Percentiles rank a stretch among this genome's conserved stretches.
Conservation (phyloP, 2,113 vertebrate species). For the Oreochromis tanganicae region DNA sequence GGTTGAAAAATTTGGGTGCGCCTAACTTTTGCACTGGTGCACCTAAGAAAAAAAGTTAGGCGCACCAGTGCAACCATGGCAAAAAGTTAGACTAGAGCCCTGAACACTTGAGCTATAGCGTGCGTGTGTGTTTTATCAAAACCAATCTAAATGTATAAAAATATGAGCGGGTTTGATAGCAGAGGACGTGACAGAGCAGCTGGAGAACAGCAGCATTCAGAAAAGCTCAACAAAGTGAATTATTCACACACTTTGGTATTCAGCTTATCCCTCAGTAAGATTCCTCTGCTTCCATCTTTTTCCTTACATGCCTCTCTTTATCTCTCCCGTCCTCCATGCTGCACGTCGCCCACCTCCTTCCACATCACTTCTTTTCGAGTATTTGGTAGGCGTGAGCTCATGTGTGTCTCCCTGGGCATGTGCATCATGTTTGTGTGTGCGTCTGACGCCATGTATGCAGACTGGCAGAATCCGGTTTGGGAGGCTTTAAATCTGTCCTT, state of each 20-base stretch:
- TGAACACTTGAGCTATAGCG: neutral
- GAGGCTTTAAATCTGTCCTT: conserved; percentile 18
- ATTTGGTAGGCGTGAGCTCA: neutral
- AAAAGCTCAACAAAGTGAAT: neutral
- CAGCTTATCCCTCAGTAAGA: neutral
- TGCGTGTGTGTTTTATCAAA: neutral
- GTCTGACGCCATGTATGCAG: neutral
- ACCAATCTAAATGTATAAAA: neutral
- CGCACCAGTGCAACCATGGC: too few species aligned
- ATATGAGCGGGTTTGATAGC: neutral
- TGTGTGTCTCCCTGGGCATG: neutral
- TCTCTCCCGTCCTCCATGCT: neutral
- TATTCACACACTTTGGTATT: neutral
- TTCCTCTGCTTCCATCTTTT: neutral
- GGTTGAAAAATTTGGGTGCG: too few species aligned
- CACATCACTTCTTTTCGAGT: conserved; percentile 17
- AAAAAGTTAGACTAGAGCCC: too few species aligned
- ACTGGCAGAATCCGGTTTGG: conserved; percentile 51
- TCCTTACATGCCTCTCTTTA: neutral
- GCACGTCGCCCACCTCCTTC: neutral
- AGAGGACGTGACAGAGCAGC: neutral
- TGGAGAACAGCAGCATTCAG: neutral
- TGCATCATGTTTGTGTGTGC: neutral
- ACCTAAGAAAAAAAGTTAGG: too few species aligned
- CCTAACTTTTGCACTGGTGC: too few species aligned